A percentile compares a stretch with the other conserved stretches of the same genome.
These are phyloP conservation scores for Meles meles DNA, from an alignment of 2,113 vertebrate genomes.

Conservation along the genomic window DNA sequence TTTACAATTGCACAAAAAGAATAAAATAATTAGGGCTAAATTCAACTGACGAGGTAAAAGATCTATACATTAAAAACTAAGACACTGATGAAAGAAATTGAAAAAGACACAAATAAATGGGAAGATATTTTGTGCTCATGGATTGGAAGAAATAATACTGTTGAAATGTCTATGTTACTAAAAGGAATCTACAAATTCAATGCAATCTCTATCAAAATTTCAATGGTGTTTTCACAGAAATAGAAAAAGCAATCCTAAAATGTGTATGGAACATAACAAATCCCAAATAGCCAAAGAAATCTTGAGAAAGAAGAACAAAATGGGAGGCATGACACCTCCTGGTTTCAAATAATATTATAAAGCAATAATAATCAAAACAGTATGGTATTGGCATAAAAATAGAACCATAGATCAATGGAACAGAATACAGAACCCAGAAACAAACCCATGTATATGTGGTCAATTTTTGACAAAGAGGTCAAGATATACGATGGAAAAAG, in stretches of 20 bases:
- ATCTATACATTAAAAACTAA: not conserved
- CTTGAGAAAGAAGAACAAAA: not conserved
- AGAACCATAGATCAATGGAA: not conserved
- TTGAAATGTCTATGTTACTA: not conserved
- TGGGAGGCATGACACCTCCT: not conserved
- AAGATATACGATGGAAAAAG: not conserved
- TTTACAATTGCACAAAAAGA: not conserved
- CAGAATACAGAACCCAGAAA: not conserved
- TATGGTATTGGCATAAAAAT: not conserved
- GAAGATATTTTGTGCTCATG: not conserved
- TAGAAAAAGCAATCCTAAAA: not conserved
- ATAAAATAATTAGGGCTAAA: not conserved
- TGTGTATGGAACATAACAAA: not conserved
- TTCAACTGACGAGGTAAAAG: not conserved
- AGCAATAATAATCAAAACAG: not conserved
- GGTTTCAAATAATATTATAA: not conserved
- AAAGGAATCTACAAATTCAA: not conserved
- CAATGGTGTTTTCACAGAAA: not conserved
- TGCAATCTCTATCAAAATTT: not conserved
- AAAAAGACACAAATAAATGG: not conserved
- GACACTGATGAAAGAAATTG: not conserved
- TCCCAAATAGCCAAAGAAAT: not conserved
- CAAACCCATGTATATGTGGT: not conserved
- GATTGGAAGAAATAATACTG: not conserved
- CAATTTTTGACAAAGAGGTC: not conserved